Percentiles rank a stretch among this genome's conserved stretches.
These are phyloP conservation scores for Empidonax alnorum DNA, from an alignment of 2,113 vertebrate species.

Conservation along the genomic window DNA sequence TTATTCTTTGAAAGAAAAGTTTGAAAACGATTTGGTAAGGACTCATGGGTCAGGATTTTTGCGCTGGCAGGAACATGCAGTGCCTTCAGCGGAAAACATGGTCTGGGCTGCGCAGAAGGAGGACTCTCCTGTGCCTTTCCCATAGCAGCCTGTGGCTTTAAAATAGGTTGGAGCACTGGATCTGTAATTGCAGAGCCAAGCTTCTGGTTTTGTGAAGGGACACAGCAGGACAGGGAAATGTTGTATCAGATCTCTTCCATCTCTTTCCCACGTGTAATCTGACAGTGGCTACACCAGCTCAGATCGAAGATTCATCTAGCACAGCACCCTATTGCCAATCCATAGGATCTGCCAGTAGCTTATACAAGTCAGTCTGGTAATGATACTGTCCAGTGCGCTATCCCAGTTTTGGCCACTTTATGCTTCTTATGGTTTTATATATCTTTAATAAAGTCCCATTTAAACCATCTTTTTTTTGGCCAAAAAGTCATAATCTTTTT, in stretches of 20 bases:
- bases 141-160: neutral
- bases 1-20: neutral
- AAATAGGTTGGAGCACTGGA: neutral
- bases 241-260: neutral
- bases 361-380: neutral
- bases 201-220: neutral
- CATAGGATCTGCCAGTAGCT: neutral
- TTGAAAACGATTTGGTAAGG: neutral
- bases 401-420: neutral
- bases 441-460: neutral
- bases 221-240: neutral
- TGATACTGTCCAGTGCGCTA: neutral
- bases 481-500: neutral
- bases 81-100: neutral
- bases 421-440: neutral
- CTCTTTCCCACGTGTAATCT: neutral
- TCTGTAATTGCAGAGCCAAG: neutral
- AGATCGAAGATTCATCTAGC: neutral
- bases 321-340: neutral
- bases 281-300: neutral
- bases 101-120: neutral
- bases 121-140: neutral
- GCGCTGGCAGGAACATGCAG: neutral
- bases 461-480: neutral
- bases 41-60: fast-evolving